Base-by-base conservation (phyloP, 2,888 invertebrate species). In the Helicoverpa assulta region DNA sequence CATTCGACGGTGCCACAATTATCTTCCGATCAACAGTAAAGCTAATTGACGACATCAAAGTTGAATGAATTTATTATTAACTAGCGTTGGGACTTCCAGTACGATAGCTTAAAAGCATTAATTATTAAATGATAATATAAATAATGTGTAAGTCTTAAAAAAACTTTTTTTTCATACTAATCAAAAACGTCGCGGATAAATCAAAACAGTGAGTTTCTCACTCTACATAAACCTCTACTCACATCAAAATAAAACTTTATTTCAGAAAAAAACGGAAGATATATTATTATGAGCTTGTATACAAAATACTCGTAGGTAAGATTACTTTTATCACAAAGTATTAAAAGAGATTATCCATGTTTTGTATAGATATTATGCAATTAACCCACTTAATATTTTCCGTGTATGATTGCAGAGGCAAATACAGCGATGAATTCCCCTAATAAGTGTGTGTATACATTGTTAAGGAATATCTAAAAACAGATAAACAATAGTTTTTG, bases 31-130 rank as follows among this genome's bases (percentile, higher is more conserved):
- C 80, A 53, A 80, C 80, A 63, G 62, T 55, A 52, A 65, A 62
- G 63, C 55, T 80, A 77, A 66, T 76, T 70, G 57, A 54, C 51
- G 51, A 80, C 70, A 66, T 80, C 80, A 70, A 77, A 70, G 80
- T 76, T 59, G 37, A 66, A 66, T 53, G 66, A 80, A 66, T 76
- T 69, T 69, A 70, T 62, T n/a, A 70, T 65, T 65, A n/a, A 56
- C 50, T 80, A 76, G 61, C 61, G 76, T 16, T 65, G 52, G 52
- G 54, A 18, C n/a, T 29, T 40, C 14, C 14, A 5, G 4, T 40
- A 40, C 12, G 40, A 40, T 40, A 4, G 40, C 4, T 40, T 14
- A 2, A 12, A 14, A 40, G 10, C 26, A 26, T 26, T 26, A 26
- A 4, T 40, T 40, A 40, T 0, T 12, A 40, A 40, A 40, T 10